Evolutionary conservation across 1,140 invertebrate genomes (phyloP).

Genomic region (Aphelinus atriplicis): DNA sequence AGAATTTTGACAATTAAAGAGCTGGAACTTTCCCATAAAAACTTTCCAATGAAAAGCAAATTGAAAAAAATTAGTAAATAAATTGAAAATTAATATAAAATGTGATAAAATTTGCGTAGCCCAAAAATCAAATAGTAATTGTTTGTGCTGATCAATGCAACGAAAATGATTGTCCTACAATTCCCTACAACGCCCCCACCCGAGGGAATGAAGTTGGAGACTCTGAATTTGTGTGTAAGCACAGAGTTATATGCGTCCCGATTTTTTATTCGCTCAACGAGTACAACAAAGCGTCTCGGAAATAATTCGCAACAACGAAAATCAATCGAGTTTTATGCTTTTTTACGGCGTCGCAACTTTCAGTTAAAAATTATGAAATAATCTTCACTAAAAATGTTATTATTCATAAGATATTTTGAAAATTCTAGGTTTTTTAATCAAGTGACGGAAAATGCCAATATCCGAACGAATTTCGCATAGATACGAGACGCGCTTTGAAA

Average conservation of each 20-base stretch:
- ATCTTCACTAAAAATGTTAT: too few species aligned
- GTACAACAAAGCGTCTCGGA: conserved; percentile 20
- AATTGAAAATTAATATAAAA: too few species aligned
- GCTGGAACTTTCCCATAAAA: too few species aligned
- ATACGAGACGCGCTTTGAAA: conserved; percentile 17
- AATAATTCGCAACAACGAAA: conserved; percentile 5
- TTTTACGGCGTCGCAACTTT: too few species aligned
- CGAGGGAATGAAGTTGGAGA: conserved; percentile 34
- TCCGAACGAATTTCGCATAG: conserved; percentile 12
- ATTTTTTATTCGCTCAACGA: conserved; percentile 26
- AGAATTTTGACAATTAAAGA: too few species aligned
- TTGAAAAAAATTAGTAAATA: too few species aligned
- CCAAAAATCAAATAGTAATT: conserved; percentile 16
- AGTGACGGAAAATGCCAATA: conserved; percentile 25
- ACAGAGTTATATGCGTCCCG: conserved; percentile 14
- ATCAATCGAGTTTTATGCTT: too few species aligned
- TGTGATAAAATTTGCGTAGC: not conserved
- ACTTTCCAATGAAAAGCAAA: too few species aligned
- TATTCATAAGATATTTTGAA: too few species aligned
- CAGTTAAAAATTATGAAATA: too few species aligned
- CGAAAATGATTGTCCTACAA: conserved; percentile 43
- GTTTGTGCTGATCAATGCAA: conserved; percentile 31
- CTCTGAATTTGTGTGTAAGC: conserved; percentile 32
- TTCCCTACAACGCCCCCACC: conserved; percentile 34
- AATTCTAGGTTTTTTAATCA: not conserved